Evolutionary conservation across 2,113 vertebrate species (phyloP).

Genomic region (Perognathus longimembris): DNA sequence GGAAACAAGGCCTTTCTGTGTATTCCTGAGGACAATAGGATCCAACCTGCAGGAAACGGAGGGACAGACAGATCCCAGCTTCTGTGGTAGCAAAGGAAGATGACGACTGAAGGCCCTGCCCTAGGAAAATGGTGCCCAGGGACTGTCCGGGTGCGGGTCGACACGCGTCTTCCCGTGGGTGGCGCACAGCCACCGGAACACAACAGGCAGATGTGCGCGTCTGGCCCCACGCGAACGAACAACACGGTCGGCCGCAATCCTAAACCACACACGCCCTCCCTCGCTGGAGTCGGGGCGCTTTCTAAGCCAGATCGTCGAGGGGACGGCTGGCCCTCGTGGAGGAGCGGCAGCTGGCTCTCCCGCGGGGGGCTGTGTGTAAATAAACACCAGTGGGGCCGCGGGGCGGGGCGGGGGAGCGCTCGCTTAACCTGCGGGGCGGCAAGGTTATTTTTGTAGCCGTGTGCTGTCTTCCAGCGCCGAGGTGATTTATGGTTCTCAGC

Average conservation of each 20-base stretch:
- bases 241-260: too few species aligned
- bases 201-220: too few species aligned
- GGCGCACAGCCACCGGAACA: too few species aligned
- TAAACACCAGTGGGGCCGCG: slow-evolving; percentile 25
- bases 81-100: too few species aligned
- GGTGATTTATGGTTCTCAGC: slow-evolving; percentile 96
- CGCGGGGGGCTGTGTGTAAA: slow-evolving; percentile 49
- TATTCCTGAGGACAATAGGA: too few species aligned
- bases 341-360: background rate
- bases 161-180: rapidly evolving
- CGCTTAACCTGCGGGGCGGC: slow-evolving; percentile 93
- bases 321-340: background rate
- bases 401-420: slow-evolving; percentile 68
- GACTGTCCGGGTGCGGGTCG: background rate
- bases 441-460: slow-evolving; percentile 96
- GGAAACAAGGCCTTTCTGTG: too few species aligned
- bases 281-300: background rate
- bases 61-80: too few species aligned
- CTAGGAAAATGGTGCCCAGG: rapidly evolving
- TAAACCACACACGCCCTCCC: too few species aligned
- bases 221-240: too few species aligned
- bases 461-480: slow-evolving; percentile 84
- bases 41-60: background rate
- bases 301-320: background rate
- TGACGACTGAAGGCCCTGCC: too few species aligned